phyloP scores from a whole-genome alignment of 35 echinoderm and acorn worm genomes.

The Strongylocentrotus purpuratus region DNA sequence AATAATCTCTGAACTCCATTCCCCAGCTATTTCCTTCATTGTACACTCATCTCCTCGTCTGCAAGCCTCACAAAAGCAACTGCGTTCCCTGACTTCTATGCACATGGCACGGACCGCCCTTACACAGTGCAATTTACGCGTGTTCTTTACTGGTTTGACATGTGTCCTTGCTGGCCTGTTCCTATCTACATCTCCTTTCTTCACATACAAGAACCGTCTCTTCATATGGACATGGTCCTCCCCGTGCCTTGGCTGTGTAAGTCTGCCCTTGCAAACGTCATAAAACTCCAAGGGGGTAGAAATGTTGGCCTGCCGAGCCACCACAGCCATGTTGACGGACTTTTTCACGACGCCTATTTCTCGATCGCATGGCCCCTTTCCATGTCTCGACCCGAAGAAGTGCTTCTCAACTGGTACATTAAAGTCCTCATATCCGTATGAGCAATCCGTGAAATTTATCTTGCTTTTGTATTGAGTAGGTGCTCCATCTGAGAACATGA shows the following conservation, averaged over 20 bases:
- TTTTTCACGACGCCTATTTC: constrained; percentile 83
- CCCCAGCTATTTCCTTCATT: neutral
- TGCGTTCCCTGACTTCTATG: neutral
- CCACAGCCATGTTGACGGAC: neutral
- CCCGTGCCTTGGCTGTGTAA: neutral
- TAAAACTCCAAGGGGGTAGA: neutral
- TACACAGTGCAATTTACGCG: neutral
- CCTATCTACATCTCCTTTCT: neutral
- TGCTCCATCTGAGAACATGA: constrained; percentile 38
- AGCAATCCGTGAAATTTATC: constrained; percentile 36
- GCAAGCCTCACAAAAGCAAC: constrained; percentile 32
- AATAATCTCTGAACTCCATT: neutral
- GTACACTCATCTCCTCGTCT: neutral
- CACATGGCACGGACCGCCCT: neutral
- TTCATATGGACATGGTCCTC: constrained; percentile 23
- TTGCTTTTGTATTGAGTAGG: constrained; percentile 71
- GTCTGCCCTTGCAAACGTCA: neutral
- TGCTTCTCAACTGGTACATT: constrained; percentile 60
- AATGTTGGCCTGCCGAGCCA: neutral
- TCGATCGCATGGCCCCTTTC: constrained; percentile 66
- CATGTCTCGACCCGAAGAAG: constrained; percentile 72
- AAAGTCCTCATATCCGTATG: constrained; percentile 39
- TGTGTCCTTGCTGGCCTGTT: neutral
- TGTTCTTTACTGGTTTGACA: constrained; percentile 38
- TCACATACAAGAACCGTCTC: constrained; percentile 14